Percentiles rank a stretch among this genome's conserved stretches.
Conservation (phyloP, 2,888 invertebrate species). For the Nudaria mundana region DNA sequence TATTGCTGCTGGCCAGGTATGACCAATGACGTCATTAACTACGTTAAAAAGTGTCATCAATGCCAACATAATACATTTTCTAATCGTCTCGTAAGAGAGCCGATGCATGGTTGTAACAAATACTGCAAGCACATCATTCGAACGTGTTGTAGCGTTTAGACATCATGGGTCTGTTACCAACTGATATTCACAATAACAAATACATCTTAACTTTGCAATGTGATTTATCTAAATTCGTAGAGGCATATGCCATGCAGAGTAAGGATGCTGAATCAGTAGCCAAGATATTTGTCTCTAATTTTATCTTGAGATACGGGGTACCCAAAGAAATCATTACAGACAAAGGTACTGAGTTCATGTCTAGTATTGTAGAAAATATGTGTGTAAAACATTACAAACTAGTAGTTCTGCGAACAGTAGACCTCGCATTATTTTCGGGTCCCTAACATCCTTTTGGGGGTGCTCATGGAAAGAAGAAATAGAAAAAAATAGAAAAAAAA, state of each 20-base stretch:
- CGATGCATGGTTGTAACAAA: background rate
- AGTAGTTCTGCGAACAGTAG: no score
- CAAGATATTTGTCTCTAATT: background rate
- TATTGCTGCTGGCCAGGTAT: no score
- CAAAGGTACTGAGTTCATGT: conserved; percentile 15
- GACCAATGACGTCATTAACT: no score
- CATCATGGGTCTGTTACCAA: background rate
- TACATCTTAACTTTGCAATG: conserved; percentile 6
- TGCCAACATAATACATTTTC: no score
- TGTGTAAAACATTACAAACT: no score
- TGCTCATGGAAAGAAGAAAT: no score
- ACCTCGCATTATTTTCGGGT: no score
- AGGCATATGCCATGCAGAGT: background rate
- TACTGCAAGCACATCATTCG: background rate
- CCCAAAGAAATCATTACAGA: conserved; percentile 9
- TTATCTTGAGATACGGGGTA: conserved; percentile 10
- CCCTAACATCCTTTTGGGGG: no score
- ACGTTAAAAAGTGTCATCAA: no score
- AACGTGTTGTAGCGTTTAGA: background rate
- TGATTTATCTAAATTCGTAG: conserved; percentile 2
- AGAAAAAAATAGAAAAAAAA: no score
- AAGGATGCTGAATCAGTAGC: conserved; percentile 1
- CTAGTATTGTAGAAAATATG: background rate
- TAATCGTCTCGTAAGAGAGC: background rate
- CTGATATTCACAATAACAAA: background rate